Percentiles rank a stretch among this genome's conserved stretches.
Evolutionary conservation across 1,140 invertebrate species (phyloP).

Genomic region (Drosophila sp.): DNA sequence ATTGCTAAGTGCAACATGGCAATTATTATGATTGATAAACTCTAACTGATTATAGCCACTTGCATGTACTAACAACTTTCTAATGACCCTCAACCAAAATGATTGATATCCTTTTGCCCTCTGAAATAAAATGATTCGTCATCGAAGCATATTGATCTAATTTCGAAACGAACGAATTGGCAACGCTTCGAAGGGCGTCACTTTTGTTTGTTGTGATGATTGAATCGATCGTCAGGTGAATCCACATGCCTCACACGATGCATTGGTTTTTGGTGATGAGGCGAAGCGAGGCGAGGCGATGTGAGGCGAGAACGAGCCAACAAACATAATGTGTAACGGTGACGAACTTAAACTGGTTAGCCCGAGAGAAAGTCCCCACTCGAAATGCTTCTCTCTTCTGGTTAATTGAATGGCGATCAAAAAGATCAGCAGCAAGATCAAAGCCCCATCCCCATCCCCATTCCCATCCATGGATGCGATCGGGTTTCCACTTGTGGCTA

Average conservation of each 20-base stretch:
- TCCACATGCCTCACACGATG: constrained; percentile 26
- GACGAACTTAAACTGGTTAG: constrained; percentile 52
- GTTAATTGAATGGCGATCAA: constrained; percentile 50
- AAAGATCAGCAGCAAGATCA: constrained; percentile 31
- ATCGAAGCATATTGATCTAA: background rate
- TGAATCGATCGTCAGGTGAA: constrained; percentile 3
- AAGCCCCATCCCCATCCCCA: constrained; percentile 9
- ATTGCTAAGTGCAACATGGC: background rate
- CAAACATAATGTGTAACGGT: constrained; percentile 21
- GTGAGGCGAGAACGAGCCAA: constrained; percentile 16
- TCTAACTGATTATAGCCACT: constrained; percentile 24
- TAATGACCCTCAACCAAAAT: too few species aligned
- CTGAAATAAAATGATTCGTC: background rate
- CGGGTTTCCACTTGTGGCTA: constrained; percentile 42
- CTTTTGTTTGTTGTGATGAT: constrained; percentile 14
- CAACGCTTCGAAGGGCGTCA: constrained; percentile 1
- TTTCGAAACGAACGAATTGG: constrained; percentile 11
- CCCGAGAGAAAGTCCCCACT: constrained; percentile 47
- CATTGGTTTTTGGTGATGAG: background rate
- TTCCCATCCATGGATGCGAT: constrained; percentile 37
- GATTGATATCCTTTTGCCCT: too few species aligned
- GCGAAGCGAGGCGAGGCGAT: background rate
- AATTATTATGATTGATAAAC: constrained; percentile 2
- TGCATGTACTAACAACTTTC: too few species aligned
- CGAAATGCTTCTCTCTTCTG: constrained; percentile 8